phyloP scores from a whole-genome alignment of 2,797 vertebrate species.

The Lithobates sylvaticus region DNA sequence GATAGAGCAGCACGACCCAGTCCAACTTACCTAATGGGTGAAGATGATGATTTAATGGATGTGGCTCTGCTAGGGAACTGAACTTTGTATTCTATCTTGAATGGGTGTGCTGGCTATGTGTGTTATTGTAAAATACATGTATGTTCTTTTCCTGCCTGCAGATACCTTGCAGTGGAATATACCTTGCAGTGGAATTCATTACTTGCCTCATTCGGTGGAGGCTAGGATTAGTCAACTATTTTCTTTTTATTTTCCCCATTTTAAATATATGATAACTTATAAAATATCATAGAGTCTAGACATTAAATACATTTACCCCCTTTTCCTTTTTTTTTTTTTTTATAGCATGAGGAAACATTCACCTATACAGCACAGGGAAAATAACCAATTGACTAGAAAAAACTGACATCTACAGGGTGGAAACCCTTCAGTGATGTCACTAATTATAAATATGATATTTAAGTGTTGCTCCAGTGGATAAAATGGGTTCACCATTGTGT shows the following conservation, averaged over 20 bases:
- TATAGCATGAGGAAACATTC: not conserved
- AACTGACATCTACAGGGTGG: not conserved
- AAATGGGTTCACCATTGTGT: not conserved
- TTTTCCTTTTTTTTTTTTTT: slow-evolving; percentile 4
- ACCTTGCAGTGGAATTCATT: not conserved
- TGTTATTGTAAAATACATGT: slow-evolving; percentile 17
- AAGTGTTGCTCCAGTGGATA: not conserved
- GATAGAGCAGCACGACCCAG: slow-evolving; percentile 89
- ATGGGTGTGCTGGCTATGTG: slow-evolving; percentile 36
- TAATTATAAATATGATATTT: not conserved
- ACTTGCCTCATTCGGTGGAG: not conserved
- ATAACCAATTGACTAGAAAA: not conserved
- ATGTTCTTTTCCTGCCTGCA: slow-evolving; percentile 17
- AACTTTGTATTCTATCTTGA: slow-evolving; percentile 23
- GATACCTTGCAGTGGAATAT: not conserved
- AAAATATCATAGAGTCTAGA: not conserved
- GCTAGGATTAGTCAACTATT: slow-evolving; percentile 8
- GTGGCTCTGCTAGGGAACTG: slow-evolving; percentile 93
- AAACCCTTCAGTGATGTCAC: not conserved
- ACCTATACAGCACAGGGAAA: slow-evolving; percentile 5
- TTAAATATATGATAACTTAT: slow-evolving; percentile 32
- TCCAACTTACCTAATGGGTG: slow-evolving; percentile 91
- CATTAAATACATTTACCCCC: not conserved
- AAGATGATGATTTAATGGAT: slow-evolving; percentile 98
- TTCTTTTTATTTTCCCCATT: slow-evolving; percentile 15